A percentile compares a stretch with the other conserved stretches of the same genome.
phyloP scores from a whole-genome alignment of 2,797 vertebrate genomes.

The Cirrhinus mrigala region DNA sequence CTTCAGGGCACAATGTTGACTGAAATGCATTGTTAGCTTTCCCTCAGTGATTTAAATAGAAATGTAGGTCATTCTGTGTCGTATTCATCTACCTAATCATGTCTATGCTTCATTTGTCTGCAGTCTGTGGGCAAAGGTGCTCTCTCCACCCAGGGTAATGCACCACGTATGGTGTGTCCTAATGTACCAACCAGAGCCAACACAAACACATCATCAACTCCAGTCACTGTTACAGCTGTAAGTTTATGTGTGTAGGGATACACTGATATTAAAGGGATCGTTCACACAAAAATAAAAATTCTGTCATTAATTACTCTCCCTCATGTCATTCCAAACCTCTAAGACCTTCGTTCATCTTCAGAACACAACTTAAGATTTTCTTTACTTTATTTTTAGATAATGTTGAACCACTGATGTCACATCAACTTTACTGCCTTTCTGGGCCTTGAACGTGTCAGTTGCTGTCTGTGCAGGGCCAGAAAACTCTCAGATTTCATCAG shows the following conservation, averaged over 20 bases:
- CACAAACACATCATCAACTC: conserved; percentile 61
- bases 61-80: conserved; percentile 1
- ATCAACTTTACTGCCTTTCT: no score
- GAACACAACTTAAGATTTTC: no score
- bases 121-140: conserved; percentile 51
- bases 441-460: no score
- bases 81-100: conserved; percentile 23
- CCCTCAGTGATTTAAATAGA: background rate
- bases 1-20: conserved; percentile 34
- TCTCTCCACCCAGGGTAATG: conserved; percentile 3
- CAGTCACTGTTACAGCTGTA: conserved; percentile 74
- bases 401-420: no score
- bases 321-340: no score
- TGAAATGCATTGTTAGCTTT: conserved; percentile 28
- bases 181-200: conserved; percentile 72
- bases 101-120: conserved; percentile 22
- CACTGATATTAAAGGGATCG: no score
- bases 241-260: conserved; percentile 56
- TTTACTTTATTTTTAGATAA: no score
- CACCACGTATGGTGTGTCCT: conserved; percentile 60
- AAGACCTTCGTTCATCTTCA: no score
- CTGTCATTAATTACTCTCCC: no score
- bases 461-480: no score
- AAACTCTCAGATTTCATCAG: no score
- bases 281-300: no score